A percentile compares a stretch with the other conserved stretches of the same genome.
These are phyloP conservation scores for Heteromyza rotundicornis DNA, from an alignment of 2,888 invertebrate genomes.

Conservation along the genomic window DNA sequence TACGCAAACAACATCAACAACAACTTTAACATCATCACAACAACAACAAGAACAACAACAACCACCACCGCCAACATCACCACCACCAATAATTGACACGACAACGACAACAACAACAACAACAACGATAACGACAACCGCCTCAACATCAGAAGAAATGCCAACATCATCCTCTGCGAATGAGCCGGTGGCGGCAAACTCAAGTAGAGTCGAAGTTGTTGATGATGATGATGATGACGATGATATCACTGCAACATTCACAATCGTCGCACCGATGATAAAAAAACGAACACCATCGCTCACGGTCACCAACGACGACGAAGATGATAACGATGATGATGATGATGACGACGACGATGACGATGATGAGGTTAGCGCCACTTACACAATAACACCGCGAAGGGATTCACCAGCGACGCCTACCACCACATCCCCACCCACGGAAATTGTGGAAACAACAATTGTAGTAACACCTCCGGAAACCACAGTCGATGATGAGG, in stretches of 20 bases:
- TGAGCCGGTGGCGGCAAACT: conserved; percentile 24
- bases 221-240: conserved; percentile 33
- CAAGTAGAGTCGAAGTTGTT: conserved; percentile 23
- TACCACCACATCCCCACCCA: conserved; percentile 21
- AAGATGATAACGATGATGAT: conserved; percentile 26
- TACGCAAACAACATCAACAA: conserved; percentile 49
- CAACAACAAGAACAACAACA: conserved; percentile 56
- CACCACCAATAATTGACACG: conserved; percentile 41
- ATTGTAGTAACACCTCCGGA: conserved; percentile 38
- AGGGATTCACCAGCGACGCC: conserved; percentile 39
- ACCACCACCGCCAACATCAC: conserved; percentile 54
- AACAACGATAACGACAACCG: conserved; percentile 61
- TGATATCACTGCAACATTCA: conserved; percentile 56
- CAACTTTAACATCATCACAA: conserved; percentile 34
- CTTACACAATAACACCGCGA: conserved; percentile 51
- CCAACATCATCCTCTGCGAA: too few species aligned
- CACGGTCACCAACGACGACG: conserved; percentile 3
- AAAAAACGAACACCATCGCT: conserved; percentile 18
- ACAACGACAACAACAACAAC: conserved; percentile 61
- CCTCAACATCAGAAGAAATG: conserved; percentile 6
- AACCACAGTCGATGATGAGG: conserved; percentile 29
- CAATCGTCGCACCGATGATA: conserved; percentile 45
- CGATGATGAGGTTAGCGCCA: conserved; percentile 44
- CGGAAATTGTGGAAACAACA: conserved; percentile 36
- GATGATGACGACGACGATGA: conserved; percentile 29